Evolutionary conservation across 2,888 invertebrate species (phyloP).

Genomic region (Diabrotica balteata): DNA sequence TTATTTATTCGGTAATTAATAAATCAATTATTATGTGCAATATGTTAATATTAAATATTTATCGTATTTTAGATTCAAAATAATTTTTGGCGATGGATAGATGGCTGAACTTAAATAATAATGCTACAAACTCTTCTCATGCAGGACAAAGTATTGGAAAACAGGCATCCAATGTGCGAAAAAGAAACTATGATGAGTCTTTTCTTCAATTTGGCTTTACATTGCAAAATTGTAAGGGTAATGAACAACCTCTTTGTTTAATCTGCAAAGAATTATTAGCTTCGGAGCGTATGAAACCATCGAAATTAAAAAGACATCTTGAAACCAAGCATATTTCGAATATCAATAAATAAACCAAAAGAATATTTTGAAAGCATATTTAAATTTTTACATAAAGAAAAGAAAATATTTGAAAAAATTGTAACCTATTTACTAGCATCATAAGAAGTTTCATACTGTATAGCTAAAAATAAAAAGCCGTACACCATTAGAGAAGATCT

Average conservation of each 20-base stretch:
- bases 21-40: too few relatives aligned
- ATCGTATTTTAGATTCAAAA: too few relatives aligned
- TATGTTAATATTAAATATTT: too few relatives aligned
- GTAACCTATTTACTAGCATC: neutral
- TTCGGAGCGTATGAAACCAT: neutral
- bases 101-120: too few relatives aligned
- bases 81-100: too few relatives aligned
- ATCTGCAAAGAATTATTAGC: neutral
- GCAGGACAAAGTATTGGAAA: neutral
- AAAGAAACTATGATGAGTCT: neutral
- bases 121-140: too few relatives aligned
- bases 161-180: neutral
- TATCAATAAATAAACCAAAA: neutral
- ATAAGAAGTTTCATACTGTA: too few relatives aligned
- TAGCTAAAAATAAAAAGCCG: neutral
- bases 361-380: neutral
- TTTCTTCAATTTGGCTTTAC: conserved; percentile 1
- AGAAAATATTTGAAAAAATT: neutral
- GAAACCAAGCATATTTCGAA: neutral
- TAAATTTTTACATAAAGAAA: neutral
- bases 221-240: neutral
- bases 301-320: neutral
- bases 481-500: neutral
- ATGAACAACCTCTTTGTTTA: neutral
- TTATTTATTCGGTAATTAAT: neutral